Conservation (phyloP, 2,113 vertebrate species). For the Alethe diademata region DNA sequence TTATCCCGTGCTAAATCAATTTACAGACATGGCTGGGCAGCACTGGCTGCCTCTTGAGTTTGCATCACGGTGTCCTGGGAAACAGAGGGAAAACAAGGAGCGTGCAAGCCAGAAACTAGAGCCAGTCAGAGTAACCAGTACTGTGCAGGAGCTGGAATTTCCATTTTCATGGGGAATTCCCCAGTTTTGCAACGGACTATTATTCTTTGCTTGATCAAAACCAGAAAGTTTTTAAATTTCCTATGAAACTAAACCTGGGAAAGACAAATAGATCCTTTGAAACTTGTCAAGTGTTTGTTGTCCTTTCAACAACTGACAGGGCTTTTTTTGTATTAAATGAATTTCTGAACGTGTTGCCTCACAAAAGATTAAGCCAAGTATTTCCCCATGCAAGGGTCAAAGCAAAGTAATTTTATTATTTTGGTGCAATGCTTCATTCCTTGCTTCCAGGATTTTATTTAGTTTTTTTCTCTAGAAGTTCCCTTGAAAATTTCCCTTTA, state of each 20-base stretch:
- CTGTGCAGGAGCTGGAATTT: not conserved
- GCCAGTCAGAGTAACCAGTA: not conserved
- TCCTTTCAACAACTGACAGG: not conserved
- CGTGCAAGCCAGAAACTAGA: not conserved
- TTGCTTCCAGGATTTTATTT: not conserved
- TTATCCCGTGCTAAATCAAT: not conserved
- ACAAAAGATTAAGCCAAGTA: not conserved
- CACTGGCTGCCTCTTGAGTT: rapidly evolving
- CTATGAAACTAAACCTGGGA: not conserved
- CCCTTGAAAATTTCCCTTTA: not conserved
- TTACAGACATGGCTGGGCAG: not conserved
- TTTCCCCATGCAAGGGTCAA: not conserved
- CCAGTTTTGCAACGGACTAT: not conserved
- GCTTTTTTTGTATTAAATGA: not conserved
- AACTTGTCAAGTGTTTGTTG: not conserved
- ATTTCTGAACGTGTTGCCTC: not conserved
- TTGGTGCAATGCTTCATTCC: not conserved
- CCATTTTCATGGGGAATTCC: not conserved
- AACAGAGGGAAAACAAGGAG: not conserved
- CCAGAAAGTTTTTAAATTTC: not conserved
- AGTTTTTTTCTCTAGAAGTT: not conserved
- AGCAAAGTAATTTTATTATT: not conserved
- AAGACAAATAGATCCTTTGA: not conserved
- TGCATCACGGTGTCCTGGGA: rapidly evolving
- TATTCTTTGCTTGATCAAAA: slow-evolving; percentile 2